Evolutionary conservation across 2,113 vertebrate genomes (phyloP), one percentile per base, ranked within the genome.

Genomic region (Atherinomorus stipes): DNA sequence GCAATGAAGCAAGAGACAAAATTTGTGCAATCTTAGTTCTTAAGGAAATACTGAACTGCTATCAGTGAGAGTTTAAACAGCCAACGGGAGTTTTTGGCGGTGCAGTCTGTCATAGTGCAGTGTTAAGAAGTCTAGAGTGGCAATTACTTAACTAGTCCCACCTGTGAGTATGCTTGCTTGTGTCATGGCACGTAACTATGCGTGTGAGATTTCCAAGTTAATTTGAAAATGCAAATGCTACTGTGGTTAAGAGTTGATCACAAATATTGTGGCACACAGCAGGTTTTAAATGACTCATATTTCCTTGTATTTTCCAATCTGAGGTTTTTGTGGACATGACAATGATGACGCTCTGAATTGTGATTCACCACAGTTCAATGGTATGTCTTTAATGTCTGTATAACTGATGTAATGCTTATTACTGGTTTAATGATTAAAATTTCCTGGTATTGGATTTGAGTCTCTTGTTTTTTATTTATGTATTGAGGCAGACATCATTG

Each of bases 401-500:
- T 76, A 81, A 50, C 52, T 87, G 76, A 71, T 88, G 84, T 89
- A 76, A 81, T 57, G 76, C 22, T 64, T 58, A 69, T 87, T 76
- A 79, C 74, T 86, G 79, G 81, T 76, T 63, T 71, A 74, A 85
- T 69, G 21, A 92, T 84, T 86, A 91, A 93, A 92, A 76, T 77
- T 86, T 68, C 81, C 76, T 88, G 82, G 57, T 91, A 73, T 90
- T 89, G 80, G 44, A 87, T 78, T 62, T 74, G 9, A 26, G 28
- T 15, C 12, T 47, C 2, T 31, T 16, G 49, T 12, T 28, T 63
- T 52, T 50, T 28, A 3, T 37, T 19, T 62, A 45, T 42, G 18
- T 42, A 23, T 22, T 49, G 22, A 54, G 52, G 1, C 47, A 23
- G 50, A 8, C 11, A 1, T 15, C n/a, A 23, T 13, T 45, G 26